These are phyloP conservation scores for Melanostoma scalare DNA, from an alignment of 2,888 invertebrate genomes.

Conservation along the genomic window DNA sequence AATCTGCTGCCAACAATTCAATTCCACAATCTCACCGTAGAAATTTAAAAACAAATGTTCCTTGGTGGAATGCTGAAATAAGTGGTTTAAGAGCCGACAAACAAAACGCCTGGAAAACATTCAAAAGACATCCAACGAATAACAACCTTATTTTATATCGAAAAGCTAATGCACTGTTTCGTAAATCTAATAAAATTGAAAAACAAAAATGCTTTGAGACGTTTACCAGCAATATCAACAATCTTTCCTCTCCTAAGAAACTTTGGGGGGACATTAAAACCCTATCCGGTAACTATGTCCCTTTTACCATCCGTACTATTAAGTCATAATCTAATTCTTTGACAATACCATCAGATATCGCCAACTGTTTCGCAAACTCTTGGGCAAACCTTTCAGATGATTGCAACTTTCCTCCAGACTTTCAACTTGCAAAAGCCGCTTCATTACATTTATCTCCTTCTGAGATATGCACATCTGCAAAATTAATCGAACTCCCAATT, in stretches of 20 bases:
- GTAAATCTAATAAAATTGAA: too few relatives aligned
- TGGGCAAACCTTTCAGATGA: slow-evolving; percentile 5
- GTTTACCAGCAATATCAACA: slow-evolving; percentile 1
- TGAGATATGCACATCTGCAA: background rate
- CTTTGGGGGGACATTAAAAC: background rate
- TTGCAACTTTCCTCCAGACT: background rate
- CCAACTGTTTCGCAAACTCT: slow-evolving; percentile 6
- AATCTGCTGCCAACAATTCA: too few relatives aligned
- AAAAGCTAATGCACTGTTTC: too few relatives aligned
- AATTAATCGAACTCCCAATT: background rate
- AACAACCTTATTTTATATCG: too few relatives aligned
- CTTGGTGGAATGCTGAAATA: too few relatives aligned
- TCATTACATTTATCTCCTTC: background rate
- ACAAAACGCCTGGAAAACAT: too few relatives aligned
- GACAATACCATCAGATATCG: background rate
- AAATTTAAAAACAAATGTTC: too few relatives aligned
- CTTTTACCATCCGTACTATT: background rate
- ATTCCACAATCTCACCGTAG: too few relatives aligned
- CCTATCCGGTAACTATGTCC: slow-evolving; percentile 1
- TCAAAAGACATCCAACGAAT: too few relatives aligned
- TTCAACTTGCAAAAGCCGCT: background rate
- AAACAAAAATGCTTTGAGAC: slow-evolving; percentile 9
- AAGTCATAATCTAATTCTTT: background rate
- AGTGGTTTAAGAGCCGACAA: too few relatives aligned
- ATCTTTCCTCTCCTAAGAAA: background rate